Conservation (phyloP, 2,888 invertebrate genomes). For the Kuschelorhynchus macadamiae region DNA sequence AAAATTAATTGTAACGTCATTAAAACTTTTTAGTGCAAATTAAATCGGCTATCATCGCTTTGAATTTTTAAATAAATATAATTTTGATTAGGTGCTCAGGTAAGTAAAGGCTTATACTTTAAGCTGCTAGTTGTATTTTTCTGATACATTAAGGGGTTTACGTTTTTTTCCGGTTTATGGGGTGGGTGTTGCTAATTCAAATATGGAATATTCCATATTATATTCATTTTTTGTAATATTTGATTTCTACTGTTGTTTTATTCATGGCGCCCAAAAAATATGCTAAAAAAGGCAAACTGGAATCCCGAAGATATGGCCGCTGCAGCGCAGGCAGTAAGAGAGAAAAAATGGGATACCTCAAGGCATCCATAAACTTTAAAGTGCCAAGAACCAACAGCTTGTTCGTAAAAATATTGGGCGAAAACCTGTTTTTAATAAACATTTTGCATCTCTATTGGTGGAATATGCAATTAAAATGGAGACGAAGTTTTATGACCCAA, state of each 20-base stretch:
- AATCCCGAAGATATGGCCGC: constrained; percentile 1
- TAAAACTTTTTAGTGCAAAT: constrained; percentile 1
- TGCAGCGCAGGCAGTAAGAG: background rate
- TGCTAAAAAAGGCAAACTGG: background rate
- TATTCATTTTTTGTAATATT: constrained; percentile 1
- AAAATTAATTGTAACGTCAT: background rate
- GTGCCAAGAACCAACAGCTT: no score
- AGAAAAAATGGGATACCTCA: background rate
- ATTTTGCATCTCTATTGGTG: no score
- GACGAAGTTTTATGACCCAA: no score
- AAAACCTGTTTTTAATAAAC: no score
- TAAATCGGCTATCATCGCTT: constrained; percentile 9
- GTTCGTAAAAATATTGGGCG: no score
- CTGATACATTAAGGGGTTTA: background rate
- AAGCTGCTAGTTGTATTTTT: background rate
- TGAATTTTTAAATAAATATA: background rate
- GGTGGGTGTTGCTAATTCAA: constrained; percentile 4
- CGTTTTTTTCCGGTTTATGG: no score
- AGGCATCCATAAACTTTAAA: no score
- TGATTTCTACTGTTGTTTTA: background rate
- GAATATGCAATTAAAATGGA: no score
- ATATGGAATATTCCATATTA: constrained; percentile 5
- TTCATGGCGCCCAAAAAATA: background rate
- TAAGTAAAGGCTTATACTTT: background rate
- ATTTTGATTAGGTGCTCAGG: no score